A percentile compares a stretch with the other conserved stretches of the same genome.
Conservation (phyloP, 30 jellyfish, hydroid and myxozoan species). For the Aurelia aurita region DNA sequence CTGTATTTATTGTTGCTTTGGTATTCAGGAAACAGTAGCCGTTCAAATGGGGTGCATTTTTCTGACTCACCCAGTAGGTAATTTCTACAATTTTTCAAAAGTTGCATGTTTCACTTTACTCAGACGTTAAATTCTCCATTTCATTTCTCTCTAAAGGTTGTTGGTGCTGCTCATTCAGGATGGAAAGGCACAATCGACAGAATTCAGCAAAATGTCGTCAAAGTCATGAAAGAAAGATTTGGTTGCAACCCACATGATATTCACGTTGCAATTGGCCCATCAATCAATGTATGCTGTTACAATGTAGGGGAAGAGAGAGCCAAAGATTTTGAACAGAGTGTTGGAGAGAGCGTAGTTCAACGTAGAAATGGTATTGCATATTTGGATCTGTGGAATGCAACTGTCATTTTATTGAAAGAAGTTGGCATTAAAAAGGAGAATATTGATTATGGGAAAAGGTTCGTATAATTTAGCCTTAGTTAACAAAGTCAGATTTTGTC, state of each 20-base stretch:
- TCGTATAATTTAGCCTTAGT: neutral
- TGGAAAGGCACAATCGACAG: conserved; percentile 78
- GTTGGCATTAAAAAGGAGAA: conserved; percentile 59
- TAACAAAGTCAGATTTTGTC: neutral
- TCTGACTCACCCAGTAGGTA: too few species aligned
- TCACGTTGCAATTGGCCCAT: conserved; percentile 69
- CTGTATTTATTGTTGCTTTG: too few species aligned
- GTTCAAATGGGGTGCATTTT: too few species aligned
- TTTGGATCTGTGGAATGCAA: conserved; percentile 65
- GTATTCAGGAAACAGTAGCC: too few species aligned
- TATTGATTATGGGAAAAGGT: conserved; percentile 76
- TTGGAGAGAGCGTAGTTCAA: conserved; percentile 19
- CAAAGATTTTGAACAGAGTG: conserved; percentile 8
- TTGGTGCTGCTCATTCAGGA: conserved; percentile 87
- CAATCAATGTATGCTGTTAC: conserved; percentile 68
- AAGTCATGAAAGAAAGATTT: conserved; percentile 55
- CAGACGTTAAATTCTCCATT: too few species aligned
- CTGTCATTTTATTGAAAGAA: conserved; percentile 36
- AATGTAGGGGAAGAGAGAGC: conserved; percentile 55
- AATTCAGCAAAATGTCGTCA: conserved; percentile 58
- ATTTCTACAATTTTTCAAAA: too few species aligned
- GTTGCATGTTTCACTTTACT: too few species aligned
- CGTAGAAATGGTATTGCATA: conserved; percentile 31
- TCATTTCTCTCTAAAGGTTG: conserved; percentile 36
- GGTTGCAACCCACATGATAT: conserved; percentile 37